A percentile compares a stretch with the other conserved stretches of the same genome.
These are phyloP conservation scores for Melanotaenia parkinsoni DNA, from an alignment of 2,797 vertebrate genomes.

Conservation along the genomic window DNA sequence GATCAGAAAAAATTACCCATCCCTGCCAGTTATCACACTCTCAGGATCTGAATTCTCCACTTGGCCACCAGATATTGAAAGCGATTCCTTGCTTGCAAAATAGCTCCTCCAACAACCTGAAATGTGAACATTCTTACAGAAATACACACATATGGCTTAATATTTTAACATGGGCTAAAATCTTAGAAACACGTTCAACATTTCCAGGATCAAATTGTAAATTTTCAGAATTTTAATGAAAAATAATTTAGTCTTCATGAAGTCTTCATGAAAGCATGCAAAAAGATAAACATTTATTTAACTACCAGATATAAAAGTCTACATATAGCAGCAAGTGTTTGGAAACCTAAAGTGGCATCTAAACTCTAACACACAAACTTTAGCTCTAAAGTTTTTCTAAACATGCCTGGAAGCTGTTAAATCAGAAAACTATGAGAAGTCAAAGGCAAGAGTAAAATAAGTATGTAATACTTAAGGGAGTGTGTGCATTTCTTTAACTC, in stretches of 20 bases:
- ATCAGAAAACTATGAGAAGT: conserved; percentile 29
- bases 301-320: not conserved
- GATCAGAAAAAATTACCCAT: not conserved
- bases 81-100: not conserved
- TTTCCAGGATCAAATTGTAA: not conserved
- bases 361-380: not conserved
- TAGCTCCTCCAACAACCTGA: not conserved
- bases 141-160: not conserved
- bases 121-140: not conserved
- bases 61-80: not conserved
- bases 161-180: not conserved
- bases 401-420: conserved; percentile 10
- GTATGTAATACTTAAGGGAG: conserved; percentile 6
- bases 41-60: conserved; percentile 6
- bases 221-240: not conserved
- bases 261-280: not conserved
- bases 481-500: conserved; percentile 12
- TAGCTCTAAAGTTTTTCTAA: not conserved
- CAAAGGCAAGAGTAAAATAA: conserved; percentile 31
- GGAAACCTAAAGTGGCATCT: not conserved
- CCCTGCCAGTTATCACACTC: not conserved
- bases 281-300: not conserved
- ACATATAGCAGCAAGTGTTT: not conserved
- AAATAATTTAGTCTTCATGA: not conserved
- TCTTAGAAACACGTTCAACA: not conserved